A percentile compares a stretch with the other conserved stretches of the same genome.
Conservation (phyloP, 2,797 vertebrate species). For the Argyrosomus regius region DNA sequence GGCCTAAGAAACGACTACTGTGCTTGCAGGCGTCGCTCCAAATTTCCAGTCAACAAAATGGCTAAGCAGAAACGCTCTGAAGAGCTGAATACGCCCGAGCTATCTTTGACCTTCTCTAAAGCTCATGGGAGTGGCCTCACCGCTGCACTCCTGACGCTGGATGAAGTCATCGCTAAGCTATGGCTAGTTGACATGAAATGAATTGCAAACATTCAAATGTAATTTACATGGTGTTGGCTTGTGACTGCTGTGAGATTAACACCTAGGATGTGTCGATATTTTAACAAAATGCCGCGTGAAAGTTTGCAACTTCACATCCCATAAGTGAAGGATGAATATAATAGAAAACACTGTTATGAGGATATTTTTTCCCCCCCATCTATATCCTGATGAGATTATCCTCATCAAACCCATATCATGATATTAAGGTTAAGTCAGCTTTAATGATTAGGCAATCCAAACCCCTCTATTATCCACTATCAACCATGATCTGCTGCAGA, state of each 20-base stretch:
- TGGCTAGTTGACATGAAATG: conserved; percentile 16
- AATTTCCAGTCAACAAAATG: conserved; percentile 35
- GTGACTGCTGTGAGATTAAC: conserved; percentile 37
- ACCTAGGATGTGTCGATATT: conserved; percentile 29
- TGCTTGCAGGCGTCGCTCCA: conserved; percentile 20
- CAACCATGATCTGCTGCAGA: conserved; percentile 64
- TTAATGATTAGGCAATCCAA: conserved; percentile 66
- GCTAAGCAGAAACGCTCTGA: neutral
- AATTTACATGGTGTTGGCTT: conserved; percentile 17
- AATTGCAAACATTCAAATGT: conserved; percentile 18
- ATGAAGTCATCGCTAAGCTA: conserved; percentile 33
- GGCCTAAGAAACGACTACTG: conserved; percentile 16
- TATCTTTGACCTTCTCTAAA: conserved; percentile 6
- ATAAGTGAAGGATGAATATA: conserved; percentile 5
- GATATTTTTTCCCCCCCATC: neutral
- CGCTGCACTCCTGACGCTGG: neutral
- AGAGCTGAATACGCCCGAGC: neutral
- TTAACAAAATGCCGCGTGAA: conserved; percentile 30
- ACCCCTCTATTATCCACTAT: conserved; percentile 68
- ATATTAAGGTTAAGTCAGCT: conserved; percentile 79
- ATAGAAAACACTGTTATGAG: conserved; percentile 11
- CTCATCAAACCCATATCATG: conserved; percentile 63
- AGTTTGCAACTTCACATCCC: conserved; percentile 16
- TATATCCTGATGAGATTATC: conserved; percentile 61
- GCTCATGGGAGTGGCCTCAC: neutral